Base-by-base conservation (phyloP, 2,888 invertebrate species). In the Leptopilina myrica region DNA sequence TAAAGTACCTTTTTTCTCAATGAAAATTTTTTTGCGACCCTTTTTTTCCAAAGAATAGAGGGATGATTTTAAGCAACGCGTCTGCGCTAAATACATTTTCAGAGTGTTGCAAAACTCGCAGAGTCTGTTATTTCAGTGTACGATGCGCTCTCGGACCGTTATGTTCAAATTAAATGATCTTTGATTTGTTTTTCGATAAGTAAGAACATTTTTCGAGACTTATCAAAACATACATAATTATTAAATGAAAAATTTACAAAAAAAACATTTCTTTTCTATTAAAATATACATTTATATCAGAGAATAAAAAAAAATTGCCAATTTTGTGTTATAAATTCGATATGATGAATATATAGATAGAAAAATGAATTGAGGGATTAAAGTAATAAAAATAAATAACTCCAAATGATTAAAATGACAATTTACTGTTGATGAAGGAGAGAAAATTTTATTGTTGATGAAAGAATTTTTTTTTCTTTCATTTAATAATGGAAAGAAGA, bases 71-170 rank as follows among this genome's bases (percentile, higher is more conserved):
- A 79, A 79, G 78, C 67, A 80, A 85, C 85, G 88, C 88, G 88
- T 76, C 88, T 88, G 88, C 88, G 88, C 88, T 85, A 79, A 81
- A 79, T 78, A 83, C 80, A 79, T 84, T 43, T 81, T 83, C 79
- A 82, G 79, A 84, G 82, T 83, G 82, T 87, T 84, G 80, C 84
- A 85, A 43, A 85, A 84, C 84, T 84, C 83, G 43, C 7, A 12
- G 40, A 56, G 49, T 49, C 81, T 83, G 76, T 77, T 76, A 81
- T 84, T 86, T 88, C 88, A 89, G 89, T 89, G 84, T 84, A 85
- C 86, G 85, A 84, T 86, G 86, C 87, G 88, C 88, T 88, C 85
- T 85, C 86, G 84, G 84, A 83, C 88, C 84, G 86, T 79, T 84
- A 84, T 86, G 85, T 84, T 86, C 83, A 84, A 79, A 49, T 12